Conservation (phyloP, 2,113 vertebrate genomes). For the Ptychochromis oligacanthus region DNA sequence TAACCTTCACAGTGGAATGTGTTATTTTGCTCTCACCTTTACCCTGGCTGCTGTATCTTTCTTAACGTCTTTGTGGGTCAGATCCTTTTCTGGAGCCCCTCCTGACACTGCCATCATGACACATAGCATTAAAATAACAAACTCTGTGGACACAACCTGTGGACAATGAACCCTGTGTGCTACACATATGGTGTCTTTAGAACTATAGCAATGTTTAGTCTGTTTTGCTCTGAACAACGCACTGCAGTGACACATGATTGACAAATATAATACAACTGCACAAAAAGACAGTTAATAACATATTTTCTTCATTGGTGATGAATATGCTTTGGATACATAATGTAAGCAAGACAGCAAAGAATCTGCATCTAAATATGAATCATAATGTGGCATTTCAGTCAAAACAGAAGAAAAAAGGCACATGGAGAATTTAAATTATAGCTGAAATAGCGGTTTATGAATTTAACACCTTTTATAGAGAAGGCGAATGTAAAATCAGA, state of each 20-base stretch:
- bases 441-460: neutral
- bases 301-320: neutral
- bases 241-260: neutral
- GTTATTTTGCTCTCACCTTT: slow-evolving; percentile 1
- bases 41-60: too few species aligned
- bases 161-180: neutral
- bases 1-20: slow-evolving; percentile 25
- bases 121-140: neutral
- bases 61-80: too few species aligned
- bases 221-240: neutral
- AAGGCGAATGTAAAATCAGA: neutral
- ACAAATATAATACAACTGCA: neutral
- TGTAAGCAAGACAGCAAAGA: too few species aligned
- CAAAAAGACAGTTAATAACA: neutral
- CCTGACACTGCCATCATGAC: slow-evolving; percentile 2
- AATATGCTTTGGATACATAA: neutral
- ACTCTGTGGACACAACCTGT: neutral
- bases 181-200: neutral
- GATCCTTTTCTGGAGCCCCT: too few species aligned
- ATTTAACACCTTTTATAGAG: neutral
- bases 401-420: neutral
- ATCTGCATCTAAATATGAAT: neutral
- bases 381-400: neutral
- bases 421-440: neutral
- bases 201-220: neutral